Percentiles rank a stretch among this genome's conserved stretches.
phyloP scores from a whole-genome alignment of 1,140 invertebrate genomes.

The Pseudachorutes palmiensis region DNA sequence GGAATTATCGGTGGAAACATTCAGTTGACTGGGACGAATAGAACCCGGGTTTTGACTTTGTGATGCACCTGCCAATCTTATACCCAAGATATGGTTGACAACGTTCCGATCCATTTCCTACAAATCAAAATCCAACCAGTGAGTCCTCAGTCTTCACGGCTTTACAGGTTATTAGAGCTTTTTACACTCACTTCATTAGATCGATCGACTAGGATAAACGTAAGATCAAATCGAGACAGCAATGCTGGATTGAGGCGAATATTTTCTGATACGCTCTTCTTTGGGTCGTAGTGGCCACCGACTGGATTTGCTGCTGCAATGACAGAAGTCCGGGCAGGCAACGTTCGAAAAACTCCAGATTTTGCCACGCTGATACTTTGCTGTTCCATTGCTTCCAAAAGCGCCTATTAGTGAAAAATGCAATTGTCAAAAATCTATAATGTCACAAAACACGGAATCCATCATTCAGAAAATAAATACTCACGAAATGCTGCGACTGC shows the following conservation, averaged over 20 bases:
- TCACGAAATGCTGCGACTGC: conserved; percentile 59
- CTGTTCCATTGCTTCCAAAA: conserved; percentile 93
- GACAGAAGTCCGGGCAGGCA: conserved; percentile 65
- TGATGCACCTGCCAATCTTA: not conserved
- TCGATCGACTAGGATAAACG: conserved; percentile 82
- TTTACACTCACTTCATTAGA: conserved; percentile 73
- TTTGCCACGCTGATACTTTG: conserved; percentile 84
- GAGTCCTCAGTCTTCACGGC: too few relatives aligned
- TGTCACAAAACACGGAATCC: too few relatives aligned
- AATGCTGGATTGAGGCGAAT: conserved; percentile 74
- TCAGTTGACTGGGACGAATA: too few relatives aligned
- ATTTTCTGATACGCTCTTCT: conserved; percentile 83
- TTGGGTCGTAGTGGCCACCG: conserved; percentile 75
- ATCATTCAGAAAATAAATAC: too few relatives aligned
- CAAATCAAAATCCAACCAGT: conserved; percentile 38
- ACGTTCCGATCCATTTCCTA: conserved; percentile 64
- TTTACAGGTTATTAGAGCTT: too few relatives aligned
- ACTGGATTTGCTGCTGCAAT: conserved; percentile 87
- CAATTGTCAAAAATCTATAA: too few relatives aligned
- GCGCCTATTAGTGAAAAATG: conserved; percentile 44
- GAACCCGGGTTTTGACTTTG: too few relatives aligned
- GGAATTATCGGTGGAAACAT: not conserved
- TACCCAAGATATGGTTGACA: conserved; percentile 69
- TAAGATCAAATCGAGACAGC: conserved; percentile 84
- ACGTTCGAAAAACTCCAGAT: conserved; percentile 66